Evolutionary conservation across 1,140 invertebrate genomes (phyloP), one percentile per base, ranked within the genome.

Genomic region (Drosophila saltans): DNA sequence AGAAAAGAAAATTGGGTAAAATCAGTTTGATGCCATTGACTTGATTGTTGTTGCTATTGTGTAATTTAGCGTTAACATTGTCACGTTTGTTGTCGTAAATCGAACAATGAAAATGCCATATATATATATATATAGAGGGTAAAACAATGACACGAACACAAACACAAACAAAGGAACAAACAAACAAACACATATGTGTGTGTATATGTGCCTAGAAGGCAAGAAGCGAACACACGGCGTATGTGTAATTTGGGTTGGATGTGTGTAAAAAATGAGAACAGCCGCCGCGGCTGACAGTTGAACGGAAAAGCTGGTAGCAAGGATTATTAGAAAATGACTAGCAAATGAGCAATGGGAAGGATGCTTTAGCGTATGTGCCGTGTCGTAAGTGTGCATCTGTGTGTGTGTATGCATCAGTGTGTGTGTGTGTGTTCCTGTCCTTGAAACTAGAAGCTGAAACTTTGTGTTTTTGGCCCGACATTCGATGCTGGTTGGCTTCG

Each of bases 201-300:
- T 36, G 3, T 36, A 5, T 48, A 16, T 48, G 8, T 48, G 45
- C 45, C 45, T 48, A 24, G 8, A 48, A 48, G 45, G 45, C 45
- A 24, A 21, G 21, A 48, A 21, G 45, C 45, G 45, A 52, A 36
- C 68, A 78, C 73, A 62, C 68, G 75, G 75, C 75, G 75, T 78
- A 78, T 78, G 75, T 72, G 75, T 78, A 64, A 64, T 45, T 16
- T 45, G 60, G n/a, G 24, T 64, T 36, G 41, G 26, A 26, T 41
- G 61, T 78, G 75, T 71, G 62, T 76, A 76, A 86, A 84, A 85
- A 85, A 85, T 85, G 82, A 85, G 59, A 48, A 28, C 60, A 66
- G 59, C 68, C 72, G 33, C 33, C 33, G 16, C n/a, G 33, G 67
- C 52, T 78, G 66, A 66, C 71, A 74, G 62, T 63, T 69, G 40